Conservation (phyloP, 2,797 vertebrate species). For the Acipenser transmontanus region DNA sequence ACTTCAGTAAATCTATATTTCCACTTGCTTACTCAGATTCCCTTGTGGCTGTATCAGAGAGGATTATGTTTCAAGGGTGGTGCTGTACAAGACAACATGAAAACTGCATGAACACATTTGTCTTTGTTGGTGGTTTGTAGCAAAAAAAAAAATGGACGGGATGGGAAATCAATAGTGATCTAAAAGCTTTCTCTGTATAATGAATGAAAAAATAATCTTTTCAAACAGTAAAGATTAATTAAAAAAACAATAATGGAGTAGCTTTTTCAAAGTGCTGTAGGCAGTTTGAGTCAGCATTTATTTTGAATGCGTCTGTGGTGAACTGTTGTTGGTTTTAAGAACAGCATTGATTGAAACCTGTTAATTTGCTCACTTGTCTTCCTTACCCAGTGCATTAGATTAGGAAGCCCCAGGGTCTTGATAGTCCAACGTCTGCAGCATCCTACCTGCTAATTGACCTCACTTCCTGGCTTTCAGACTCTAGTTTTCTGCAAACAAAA, state of each 20-base stretch:
- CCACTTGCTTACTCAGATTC: too few species aligned
- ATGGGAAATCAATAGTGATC: too few species aligned
- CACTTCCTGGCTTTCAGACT: slow-evolving; percentile 46
- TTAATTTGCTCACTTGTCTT: slow-evolving; percentile 55
- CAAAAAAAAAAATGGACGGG: neutral
- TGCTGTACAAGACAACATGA: neutral
- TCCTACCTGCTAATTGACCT: slow-evolving; percentile 54
- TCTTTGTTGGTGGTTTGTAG: neutral
- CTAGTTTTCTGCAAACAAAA: slow-evolving; percentile 47
- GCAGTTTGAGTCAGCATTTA: slow-evolving; percentile 36
- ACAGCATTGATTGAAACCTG: slow-evolving; percentile 62
- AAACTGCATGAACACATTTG: neutral
- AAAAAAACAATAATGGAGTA: too few species aligned
- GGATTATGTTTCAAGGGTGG: too few species aligned
- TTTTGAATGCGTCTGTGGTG: slow-evolving; percentile 58
- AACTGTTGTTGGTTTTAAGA: slow-evolving; percentile 59
- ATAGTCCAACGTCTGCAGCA: slow-evolving; percentile 44
- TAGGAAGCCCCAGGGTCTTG: slow-evolving; percentile 50
- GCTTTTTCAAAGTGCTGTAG: slow-evolving; percentile 17
- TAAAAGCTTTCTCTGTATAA: too few species aligned
- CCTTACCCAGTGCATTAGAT: slow-evolving; percentile 59
- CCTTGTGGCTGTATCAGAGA: too few species aligned
- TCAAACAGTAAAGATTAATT: too few species aligned
- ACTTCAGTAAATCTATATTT: too few species aligned
- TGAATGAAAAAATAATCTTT: neutral